These are phyloP conservation scores for Oenanthe melanoleuca DNA, from an alignment of 2,113 vertebrate species.

Conservation along the genomic window DNA sequence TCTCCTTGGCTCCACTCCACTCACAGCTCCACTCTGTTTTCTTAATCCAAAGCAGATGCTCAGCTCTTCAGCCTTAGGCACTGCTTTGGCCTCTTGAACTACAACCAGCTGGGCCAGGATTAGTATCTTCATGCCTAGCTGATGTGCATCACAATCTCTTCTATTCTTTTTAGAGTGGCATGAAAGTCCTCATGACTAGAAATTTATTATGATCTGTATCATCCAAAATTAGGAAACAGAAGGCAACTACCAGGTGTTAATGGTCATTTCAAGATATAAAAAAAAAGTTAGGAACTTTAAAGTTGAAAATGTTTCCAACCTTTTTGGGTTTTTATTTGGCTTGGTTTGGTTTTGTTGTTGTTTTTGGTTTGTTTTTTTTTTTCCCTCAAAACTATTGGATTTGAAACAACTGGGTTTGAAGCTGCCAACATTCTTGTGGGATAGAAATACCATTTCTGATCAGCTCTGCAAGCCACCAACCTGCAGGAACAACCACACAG, in stretches of 20 bases:
- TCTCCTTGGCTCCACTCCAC: not conserved
- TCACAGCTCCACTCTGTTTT: not conserved
- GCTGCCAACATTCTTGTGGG: not conserved
- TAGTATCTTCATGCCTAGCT: not conserved
- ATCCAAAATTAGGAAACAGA: not conserved
- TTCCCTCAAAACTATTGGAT: not conserved
- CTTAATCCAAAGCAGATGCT: not conserved
- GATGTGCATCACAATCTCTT: not conserved
- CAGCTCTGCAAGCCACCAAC: not conserved
- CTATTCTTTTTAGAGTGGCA: not conserved
- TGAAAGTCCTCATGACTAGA: not conserved
- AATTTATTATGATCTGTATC: not conserved
- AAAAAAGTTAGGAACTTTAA: not conserved
- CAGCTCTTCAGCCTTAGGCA: not conserved
- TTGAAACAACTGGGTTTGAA: not conserved
- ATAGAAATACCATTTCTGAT: not conserved
- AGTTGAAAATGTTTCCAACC: not conserved
- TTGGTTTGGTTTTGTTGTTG: not conserved
- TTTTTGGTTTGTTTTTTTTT: too few relatives aligned
- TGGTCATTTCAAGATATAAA: not conserved
- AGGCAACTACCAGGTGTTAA: not conserved
- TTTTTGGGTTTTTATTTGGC: not conserved
- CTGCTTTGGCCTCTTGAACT: not conserved
- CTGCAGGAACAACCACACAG: not conserved
- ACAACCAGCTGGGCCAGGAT: accelerated